Conservation (phyloP, 2,888 invertebrate genomes). For the Cepaea hortensis region DNA sequence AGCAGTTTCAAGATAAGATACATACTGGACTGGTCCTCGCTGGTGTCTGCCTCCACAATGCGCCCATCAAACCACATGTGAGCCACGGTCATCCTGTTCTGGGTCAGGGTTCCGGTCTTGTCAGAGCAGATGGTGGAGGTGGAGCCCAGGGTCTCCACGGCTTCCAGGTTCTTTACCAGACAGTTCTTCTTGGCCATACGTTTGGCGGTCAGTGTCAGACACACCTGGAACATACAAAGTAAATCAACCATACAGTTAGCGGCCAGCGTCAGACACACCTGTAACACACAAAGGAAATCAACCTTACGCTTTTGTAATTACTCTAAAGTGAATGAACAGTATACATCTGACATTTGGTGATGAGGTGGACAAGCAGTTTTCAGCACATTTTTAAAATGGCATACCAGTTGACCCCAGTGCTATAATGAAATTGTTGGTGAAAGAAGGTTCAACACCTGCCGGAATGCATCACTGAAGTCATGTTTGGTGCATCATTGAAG, state of each 20-base stretch:
- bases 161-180: conserved; percentile 98
- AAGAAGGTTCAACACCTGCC: no score
- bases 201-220: conserved; percentile 97
- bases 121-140: conserved; percentile 99
- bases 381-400: no score
- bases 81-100: conserved; percentile 99
- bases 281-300: neutral
- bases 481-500: no score
- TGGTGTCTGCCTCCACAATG: conserved; percentile 98
- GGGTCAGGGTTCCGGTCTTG: conserved; percentile 98
- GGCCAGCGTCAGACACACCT: neutral
- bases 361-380: no score
- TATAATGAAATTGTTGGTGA: no score
- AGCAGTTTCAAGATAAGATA: conserved; percentile 25
- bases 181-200: conserved; percentile 99
- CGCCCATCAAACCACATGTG: conserved; percentile 99
- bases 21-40: conserved; percentile 94
- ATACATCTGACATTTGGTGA: no score
- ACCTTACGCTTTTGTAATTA: no score
- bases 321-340: no score
- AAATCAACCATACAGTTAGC: no score
- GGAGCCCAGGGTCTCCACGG: conserved; percentile 98
- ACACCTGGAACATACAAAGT: conserved; percentile 79
- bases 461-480: no score
- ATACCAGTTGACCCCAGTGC: no score